A percentile compares a stretch with the other conserved stretches of the same genome.
phyloP scores from a whole-genome alignment of 2,888 invertebrate genomes.

The Neoscelio sp. region DNA sequence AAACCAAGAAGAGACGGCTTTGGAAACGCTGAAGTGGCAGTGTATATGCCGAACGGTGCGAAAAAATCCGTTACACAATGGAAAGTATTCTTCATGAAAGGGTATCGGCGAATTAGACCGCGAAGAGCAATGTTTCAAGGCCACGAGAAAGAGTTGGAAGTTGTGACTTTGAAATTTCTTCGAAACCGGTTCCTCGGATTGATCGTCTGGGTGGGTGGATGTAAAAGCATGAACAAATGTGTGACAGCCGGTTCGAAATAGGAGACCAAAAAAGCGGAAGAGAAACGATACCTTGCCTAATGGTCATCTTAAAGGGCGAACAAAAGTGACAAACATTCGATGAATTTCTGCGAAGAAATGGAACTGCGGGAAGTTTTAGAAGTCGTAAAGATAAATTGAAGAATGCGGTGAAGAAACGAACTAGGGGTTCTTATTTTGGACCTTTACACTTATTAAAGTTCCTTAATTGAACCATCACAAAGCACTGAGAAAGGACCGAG shows the following conservation, averaged over 20 bases:
- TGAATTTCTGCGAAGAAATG: too few relatives aligned
- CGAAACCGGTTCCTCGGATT: conserved; percentile 73
- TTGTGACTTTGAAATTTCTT: conserved; percentile 75
- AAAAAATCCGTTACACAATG: conserved; percentile 81
- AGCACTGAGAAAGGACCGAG: too few relatives aligned
- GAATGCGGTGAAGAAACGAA: too few relatives aligned
- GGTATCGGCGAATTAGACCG: conserved; percentile 82
- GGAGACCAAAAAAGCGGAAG: conserved; percentile 1
- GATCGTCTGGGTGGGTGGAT: conserved; percentile 26
- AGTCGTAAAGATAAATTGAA: too few relatives aligned
- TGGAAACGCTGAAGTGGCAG: conserved; percentile 43
- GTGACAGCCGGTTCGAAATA: conserved; percentile 17
- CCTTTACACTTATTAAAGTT: too few relatives aligned
- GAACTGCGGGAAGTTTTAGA: too few relatives aligned
- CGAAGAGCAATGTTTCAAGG: conserved; percentile 81
- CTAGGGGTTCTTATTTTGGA: too few relatives aligned
- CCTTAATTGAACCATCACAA: too few relatives aligned
- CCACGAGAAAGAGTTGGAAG: conserved; percentile 77
- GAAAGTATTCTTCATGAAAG: conserved; percentile 82
- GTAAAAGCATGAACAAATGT: conserved; percentile 27
- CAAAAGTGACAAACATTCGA: conserved; percentile 1
- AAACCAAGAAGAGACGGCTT: conserved; percentile 36
- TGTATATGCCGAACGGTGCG: conserved; percentile 53
- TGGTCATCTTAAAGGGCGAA: not conserved
- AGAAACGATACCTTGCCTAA: not conserved